Evolutionary conservation across 2,797 vertebrate genomes (phyloP).

Genomic region (Momotus momota): DNA sequence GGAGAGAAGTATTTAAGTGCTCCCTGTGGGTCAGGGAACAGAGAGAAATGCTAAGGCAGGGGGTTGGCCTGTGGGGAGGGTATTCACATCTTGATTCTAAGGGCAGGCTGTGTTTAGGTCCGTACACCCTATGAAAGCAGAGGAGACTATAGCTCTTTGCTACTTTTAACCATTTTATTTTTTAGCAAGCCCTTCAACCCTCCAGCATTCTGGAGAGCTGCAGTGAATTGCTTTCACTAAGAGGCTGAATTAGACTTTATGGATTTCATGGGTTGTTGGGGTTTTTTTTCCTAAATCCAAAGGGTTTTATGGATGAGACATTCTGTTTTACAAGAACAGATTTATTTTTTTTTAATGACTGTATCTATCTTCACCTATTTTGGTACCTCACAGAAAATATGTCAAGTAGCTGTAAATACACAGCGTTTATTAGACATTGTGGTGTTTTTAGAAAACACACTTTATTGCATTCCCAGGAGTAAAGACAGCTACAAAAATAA

Average conservation of each 20-base stretch:
- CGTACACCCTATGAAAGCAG: rapidly evolving
- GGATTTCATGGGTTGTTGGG: not conserved
- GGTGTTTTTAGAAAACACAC: not conserved
- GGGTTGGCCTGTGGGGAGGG: not conserved
- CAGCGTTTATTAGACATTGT: not conserved
- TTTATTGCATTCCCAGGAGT: not conserved
- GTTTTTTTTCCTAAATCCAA: not conserved
- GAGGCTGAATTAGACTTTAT: not conserved
- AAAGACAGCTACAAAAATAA: not conserved
- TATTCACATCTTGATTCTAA: not conserved
- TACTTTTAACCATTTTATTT: not conserved
- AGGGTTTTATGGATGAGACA: not conserved
- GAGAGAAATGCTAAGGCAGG: not conserved
- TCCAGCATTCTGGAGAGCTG: not conserved
- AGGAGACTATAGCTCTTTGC: rapidly evolving
- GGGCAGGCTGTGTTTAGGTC: not conserved
- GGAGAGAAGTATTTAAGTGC: not conserved
- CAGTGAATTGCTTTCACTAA: not conserved
- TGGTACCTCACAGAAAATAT: not conserved
- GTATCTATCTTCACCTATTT: not conserved
- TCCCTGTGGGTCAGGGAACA: not conserved
- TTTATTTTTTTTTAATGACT: not conserved
- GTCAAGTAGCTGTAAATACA: not conserved
- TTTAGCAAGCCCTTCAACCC: not conserved
- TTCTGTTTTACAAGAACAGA: not conserved